Conservation (phyloP, 1,140 invertebrate species). For the Gonioctena quinquepunctata region DNA sequence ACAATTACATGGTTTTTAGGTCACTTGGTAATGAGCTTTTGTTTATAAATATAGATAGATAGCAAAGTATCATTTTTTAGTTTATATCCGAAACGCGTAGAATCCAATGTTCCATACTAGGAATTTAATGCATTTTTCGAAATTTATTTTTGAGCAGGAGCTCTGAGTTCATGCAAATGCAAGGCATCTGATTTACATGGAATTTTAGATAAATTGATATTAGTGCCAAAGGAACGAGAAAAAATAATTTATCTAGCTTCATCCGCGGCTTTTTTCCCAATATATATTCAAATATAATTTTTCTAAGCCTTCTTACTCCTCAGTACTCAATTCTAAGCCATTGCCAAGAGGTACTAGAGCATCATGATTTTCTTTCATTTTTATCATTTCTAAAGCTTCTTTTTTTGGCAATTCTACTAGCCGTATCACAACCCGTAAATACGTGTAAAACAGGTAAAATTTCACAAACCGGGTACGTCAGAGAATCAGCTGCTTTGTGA, state of each 20-base stretch:
- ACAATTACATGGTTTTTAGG: neutral
- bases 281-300: too few species aligned
- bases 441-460: too few species aligned
- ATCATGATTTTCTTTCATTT: too few species aligned
- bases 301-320: too few species aligned
- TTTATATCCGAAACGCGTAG: neutral
- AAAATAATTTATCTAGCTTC: slow-evolving; percentile 3
- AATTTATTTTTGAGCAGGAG: neutral
- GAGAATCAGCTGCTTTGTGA: too few species aligned
- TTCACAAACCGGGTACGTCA: too few species aligned
- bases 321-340: too few species aligned
- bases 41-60: neutral
- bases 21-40: neutral
- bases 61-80: neutral
- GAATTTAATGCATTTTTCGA: neutral
- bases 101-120: neutral
- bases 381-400: too few species aligned
- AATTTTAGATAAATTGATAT: neutral
- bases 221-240: neutral
- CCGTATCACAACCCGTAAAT: too few species aligned
- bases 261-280: too few species aligned
- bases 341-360: too few species aligned
- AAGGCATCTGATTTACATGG: neutral
- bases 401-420: too few species aligned
- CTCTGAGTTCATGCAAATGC: neutral